Percentiles rank a stretch among this genome's conserved stretches.
Evolutionary conservation across 2,797 vertebrate genomes (phyloP).

Genomic region (Micrastur ruficollis): DNA sequence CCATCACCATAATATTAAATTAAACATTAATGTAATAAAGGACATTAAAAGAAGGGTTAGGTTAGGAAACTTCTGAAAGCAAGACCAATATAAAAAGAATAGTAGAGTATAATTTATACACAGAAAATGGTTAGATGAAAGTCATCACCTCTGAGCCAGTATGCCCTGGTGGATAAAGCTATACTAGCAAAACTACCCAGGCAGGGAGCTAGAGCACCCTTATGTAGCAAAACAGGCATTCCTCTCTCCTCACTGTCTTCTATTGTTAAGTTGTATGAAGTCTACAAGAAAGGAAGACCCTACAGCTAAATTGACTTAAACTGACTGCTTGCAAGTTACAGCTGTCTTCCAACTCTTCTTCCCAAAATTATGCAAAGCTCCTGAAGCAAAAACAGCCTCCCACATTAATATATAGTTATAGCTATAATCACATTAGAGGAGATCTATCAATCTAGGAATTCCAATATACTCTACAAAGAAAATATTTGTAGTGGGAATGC

Average conservation of each 20-base stretch:
- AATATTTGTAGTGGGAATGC: not conserved
- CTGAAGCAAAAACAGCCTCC: not conserved
- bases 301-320: not conserved
- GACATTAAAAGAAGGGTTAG: not conserved
- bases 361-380: not conserved
- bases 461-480: not conserved
- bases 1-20: not conserved
- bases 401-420: not conserved
- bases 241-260: fast-evolving
- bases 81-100: not conserved
- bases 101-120: not conserved
- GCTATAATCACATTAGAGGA: not conserved
- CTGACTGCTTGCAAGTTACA: not conserved
- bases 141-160: not conserved
- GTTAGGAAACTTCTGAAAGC: not conserved
- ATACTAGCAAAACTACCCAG: not conserved
- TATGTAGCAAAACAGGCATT: not conserved
- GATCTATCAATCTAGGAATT: not conserved
- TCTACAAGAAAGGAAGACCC: not conserved
- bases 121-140: not conserved
- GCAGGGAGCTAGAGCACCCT: not conserved
- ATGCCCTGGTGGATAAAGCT: not conserved
- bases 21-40: not conserved
- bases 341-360: not conserved
- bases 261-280: not conserved